A percentile compares a stretch with the other conserved stretches of the same genome.
Evolutionary conservation across 2,113 vertebrate species (phyloP).

Genomic region (Mesembrinibis cayennensis): DNA sequence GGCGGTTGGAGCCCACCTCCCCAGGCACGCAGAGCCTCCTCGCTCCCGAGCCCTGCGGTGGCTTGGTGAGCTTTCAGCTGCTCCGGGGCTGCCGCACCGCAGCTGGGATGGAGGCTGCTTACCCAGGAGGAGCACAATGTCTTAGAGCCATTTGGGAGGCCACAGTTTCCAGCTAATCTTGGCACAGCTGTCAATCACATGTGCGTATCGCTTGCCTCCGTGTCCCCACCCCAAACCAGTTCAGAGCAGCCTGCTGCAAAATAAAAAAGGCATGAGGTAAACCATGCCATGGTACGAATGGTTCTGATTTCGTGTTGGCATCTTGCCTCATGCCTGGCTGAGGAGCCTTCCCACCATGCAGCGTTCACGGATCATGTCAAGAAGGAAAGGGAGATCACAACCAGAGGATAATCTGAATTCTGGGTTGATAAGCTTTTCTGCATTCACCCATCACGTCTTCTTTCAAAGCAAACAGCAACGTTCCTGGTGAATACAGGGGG

Average conservation of each 20-base stretch:
- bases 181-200: not conserved
- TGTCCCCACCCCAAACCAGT: not conserved
- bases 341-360: not conserved
- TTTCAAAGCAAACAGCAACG: not conserved
- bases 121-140: not conserved
- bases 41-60: accelerated
- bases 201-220: not conserved
- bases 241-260: not conserved
- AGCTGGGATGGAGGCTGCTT: not conserved
- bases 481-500: not conserved
- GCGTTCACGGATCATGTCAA: accelerated
- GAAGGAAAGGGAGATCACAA: not conserved
- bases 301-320: not conserved
- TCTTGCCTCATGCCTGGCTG: not conserved
- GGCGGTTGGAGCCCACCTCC: not conserved
- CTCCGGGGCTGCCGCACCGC: not conserved
- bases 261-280: not conserved
- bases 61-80: not conserved
- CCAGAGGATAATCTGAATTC: not conserved
- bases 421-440: not conserved
- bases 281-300: accelerated
- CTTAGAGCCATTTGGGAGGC: not conserved
- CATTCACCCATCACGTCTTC: not conserved
- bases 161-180: not conserved
- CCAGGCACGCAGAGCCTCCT: not conserved